These are phyloP conservation scores for Agrotis exclamationis DNA, from an alignment of 2,888 invertebrate genomes.

Conservation along the genomic window DNA sequence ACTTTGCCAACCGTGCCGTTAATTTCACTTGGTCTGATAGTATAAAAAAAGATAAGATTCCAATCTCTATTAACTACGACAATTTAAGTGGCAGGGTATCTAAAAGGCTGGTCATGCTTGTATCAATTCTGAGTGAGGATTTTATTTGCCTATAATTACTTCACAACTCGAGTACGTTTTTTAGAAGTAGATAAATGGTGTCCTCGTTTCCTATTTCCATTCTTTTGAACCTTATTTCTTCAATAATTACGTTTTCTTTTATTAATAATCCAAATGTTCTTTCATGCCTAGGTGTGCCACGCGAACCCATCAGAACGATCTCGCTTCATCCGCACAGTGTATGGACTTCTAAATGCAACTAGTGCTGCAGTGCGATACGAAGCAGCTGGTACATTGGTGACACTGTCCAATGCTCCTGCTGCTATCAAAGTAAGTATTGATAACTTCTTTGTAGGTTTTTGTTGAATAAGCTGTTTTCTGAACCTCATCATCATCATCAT, in stretches of 20 bases:
- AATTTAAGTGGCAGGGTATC: too few species aligned
- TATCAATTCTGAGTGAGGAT: not conserved
- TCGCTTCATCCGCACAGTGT: conserved; percentile 99
- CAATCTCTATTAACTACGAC: too few species aligned
- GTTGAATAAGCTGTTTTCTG: too few species aligned
- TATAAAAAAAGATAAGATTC: too few species aligned
- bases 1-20: too few species aligned
- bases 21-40: too few species aligned
- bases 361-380: conserved; percentile 99
- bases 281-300: conserved; percentile 95
- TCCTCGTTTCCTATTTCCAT: not conserved
- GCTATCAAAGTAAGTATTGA: conserved; percentile 94
- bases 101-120: too few species aligned
- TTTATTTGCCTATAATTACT: not conserved
- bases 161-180: not conserved
- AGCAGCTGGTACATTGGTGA: conserved; percentile 99
- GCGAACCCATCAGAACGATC: conserved; percentile 98
- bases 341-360: conserved; percentile 98
- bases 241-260: not conserved
- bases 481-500: too few species aligned
- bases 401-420: conserved; percentile 99
- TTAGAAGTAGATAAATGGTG: too few species aligned
- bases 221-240: not conserved
- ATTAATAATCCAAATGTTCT: not conserved
- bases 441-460: too few species aligned